A percentile compares a stretch with the other conserved stretches of the same genome.
phyloP scores from a whole-genome alignment of 1,140 invertebrate species.

The Oreohelix idahoensis region DNA sequence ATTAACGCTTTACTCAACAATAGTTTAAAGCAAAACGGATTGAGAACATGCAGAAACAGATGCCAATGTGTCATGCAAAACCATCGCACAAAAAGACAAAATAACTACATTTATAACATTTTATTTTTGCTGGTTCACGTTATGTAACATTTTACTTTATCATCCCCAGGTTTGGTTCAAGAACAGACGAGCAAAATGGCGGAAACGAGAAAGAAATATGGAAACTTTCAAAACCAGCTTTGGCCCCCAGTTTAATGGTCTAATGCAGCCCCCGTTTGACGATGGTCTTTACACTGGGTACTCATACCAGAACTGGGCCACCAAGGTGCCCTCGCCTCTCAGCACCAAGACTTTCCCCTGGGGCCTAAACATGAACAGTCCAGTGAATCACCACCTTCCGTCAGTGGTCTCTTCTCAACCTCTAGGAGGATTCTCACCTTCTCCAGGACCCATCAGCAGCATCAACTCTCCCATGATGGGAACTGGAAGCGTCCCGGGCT shows the following conservation, averaged over 20 bases:
- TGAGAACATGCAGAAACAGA: too few relatives aligned
- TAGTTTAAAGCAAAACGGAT: too few relatives aligned
- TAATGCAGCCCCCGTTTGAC: conserved; percentile 93
- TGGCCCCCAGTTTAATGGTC: conserved; percentile 89
- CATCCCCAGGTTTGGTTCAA: conserved; percentile 87
- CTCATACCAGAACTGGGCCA: conserved; percentile 94
- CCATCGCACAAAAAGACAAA: too few relatives aligned
- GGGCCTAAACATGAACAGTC: conserved; percentile 74
- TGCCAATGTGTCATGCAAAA: too few relatives aligned
- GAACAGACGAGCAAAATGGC: conserved; percentile 95
- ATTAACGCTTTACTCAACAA: too few relatives aligned
- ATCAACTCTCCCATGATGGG: conserved; percentile 57
- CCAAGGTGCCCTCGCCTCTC: conserved; percentile 88
- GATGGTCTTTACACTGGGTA: conserved; percentile 87
- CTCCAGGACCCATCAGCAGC: conserved; percentile 66
- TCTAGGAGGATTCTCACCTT: conserved; percentile 71
- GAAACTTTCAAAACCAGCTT: conserved; percentile 94
- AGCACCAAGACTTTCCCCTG: conserved; percentile 86
- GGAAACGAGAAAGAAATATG: conserved; percentile 96
- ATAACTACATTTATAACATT: too few relatives aligned
- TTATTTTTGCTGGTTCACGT: too few relatives aligned
- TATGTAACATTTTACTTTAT: too few relatives aligned
- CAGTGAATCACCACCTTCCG: conserved; percentile 83
- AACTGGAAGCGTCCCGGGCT: conserved; percentile 58
- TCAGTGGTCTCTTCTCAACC: conserved; percentile 80